phyloP scores from a whole-genome alignment of 2,113 vertebrate genomes.

The Strix uralensis region DNA sequence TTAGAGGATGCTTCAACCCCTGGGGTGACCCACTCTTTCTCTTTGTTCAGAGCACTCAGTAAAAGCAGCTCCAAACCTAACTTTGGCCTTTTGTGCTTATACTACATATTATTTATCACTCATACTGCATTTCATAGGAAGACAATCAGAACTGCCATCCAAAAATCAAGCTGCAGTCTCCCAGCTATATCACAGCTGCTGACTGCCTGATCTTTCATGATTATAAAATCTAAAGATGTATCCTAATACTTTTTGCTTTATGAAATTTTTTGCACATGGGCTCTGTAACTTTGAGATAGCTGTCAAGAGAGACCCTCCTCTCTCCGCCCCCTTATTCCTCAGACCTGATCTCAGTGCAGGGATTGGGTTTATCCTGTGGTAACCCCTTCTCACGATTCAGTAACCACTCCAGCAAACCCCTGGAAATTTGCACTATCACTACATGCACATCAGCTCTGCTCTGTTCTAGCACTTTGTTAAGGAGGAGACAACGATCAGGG shows the following conservation, averaged over 20 bases:
- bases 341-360: not conserved
- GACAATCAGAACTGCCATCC: not conserved
- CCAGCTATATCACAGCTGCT: not conserved
- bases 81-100: not conserved
- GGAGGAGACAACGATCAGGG: not conserved
- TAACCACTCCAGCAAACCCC: not conserved
- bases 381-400: not conserved
- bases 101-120: not conserved
- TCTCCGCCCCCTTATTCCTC: not conserved
- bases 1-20: accelerated
- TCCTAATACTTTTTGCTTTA: not conserved
- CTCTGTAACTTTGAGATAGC: not conserved
- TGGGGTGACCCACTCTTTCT: not conserved
- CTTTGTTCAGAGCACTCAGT: not conserved
- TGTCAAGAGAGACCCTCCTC: not conserved
- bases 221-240: not conserved
- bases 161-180: not conserved
- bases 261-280: not conserved
- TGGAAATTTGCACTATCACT: not conserved
- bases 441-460: not conserved
- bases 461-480: not conserved
- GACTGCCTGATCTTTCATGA: not conserved
- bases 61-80: not conserved
- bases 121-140: not conserved
- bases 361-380: not conserved